Evolutionary conservation across 2,888 invertebrate genomes (phyloP), one percentile per base, ranked within the genome.

Genomic region (Girardia tigrina): DNA sequence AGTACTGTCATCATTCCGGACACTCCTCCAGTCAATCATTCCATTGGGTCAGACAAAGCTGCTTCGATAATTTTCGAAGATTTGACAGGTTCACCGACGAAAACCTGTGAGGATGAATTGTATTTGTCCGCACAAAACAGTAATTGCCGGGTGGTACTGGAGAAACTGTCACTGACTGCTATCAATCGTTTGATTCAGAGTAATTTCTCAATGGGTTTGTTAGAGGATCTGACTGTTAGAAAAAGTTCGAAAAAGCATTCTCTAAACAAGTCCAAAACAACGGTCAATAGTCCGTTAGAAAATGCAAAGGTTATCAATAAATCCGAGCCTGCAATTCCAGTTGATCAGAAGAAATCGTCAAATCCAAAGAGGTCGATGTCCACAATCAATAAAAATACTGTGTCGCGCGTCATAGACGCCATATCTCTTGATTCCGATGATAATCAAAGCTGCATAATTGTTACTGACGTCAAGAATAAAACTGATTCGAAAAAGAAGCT

Each of bases 361-460:
- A 36, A 16, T 36, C 8, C 16, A 8, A 16, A 8, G 36, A 36
- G 36, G 8, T 36, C 36, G 12, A 36, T 56, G n/a, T 56, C 56
- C 6, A 56, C 56, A 12, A 56, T 56, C 4, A 56, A 56, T n/a
- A 56, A 56, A 56, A 56, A 56, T n/a, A 20, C 56, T n/a, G 56
- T 56, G 4, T 56, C 56, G 4, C n/a, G 56, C n/a, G 23, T 56
- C 4, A 56, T 56, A 4, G 56, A 56, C n/a, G 56, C 56, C 8
- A 56, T 56, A 12, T 56, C 56, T n/a, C n/a, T 56, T 20, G 56
- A 56, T 56, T 56, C 56, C n/a, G 56, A 56, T 16, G 56, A 56
- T n/a, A 56, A 56, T 23, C 56, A 56, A n/a, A 56, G 56, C n/a
- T 56, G 56, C n/a, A 16, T 56, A 6, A 56, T 56, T n/a, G 56